phyloP scores from a whole-genome alignment of 2,888 invertebrate species.

The Craniophora ligustri region DNA sequence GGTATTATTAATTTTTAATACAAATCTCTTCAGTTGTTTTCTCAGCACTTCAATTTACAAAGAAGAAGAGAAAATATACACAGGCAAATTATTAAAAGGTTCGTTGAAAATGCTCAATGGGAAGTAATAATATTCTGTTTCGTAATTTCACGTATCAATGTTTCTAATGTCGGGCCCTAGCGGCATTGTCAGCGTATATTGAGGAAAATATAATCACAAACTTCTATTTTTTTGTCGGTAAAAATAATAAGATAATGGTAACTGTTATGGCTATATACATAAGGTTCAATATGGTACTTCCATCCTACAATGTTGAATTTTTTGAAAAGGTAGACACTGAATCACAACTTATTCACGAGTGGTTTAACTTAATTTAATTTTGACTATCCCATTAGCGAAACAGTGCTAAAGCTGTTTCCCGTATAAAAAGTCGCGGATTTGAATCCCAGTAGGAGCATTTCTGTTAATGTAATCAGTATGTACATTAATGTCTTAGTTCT shows the following conservation, averaged over 20 bases:
- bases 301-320: no score
- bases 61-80: constrained; percentile 5
- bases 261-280: constrained; percentile 14
- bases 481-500: no score
- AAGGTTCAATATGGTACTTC: constrained; percentile 12
- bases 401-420: no score
- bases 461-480: no score
- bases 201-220: constrained; percentile 40
- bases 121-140: constrained; percentile 47
- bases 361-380: no score
- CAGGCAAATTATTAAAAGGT: constrained; percentile 41
- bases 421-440: no score
- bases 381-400: no score
- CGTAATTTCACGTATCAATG: constrained; percentile 52
- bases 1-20: no score
- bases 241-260: constrained; percentile 36
- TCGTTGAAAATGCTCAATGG: constrained; percentile 33
- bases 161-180: constrained; percentile 39
- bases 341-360: no score
- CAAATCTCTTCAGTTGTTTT: background rate
- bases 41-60: background rate
- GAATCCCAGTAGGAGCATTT: no score
- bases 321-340: no score
- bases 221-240: constrained; percentile 30
- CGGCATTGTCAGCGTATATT: constrained; percentile 37